These are phyloP conservation scores for Ichneumoninae sp. DNA, from an alignment of 2,888 invertebrate species.

Conservation along the genomic window DNA sequence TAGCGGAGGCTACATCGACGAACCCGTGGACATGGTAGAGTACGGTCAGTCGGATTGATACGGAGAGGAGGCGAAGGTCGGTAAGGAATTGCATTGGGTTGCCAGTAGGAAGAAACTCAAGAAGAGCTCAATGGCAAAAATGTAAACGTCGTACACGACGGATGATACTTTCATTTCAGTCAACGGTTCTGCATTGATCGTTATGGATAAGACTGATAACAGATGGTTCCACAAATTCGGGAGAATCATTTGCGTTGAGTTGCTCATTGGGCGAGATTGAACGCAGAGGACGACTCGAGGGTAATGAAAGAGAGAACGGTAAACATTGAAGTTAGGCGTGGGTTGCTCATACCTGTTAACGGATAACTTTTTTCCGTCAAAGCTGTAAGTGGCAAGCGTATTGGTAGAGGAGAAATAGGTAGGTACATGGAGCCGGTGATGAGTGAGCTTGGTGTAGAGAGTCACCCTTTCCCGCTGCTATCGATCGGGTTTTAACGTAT, in stretches of 20 bases:
- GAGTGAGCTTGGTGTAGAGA: slow-evolving; percentile 28
- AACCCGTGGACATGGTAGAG: background rate
- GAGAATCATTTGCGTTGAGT: slow-evolving; percentile 45
- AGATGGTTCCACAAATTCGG: slow-evolving; percentile 54
- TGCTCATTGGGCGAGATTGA: slow-evolving; percentile 65
- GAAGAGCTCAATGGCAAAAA: background rate
- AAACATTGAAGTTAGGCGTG: background rate
- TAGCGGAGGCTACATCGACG: background rate
- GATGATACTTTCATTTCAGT: slow-evolving; percentile 4
- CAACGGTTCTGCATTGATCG: background rate
- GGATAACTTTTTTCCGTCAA: slow-evolving; percentile 35
- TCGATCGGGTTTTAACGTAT: slow-evolving; percentile 35
- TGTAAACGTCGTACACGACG: background rate
- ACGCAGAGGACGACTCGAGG: slow-evolving; percentile 28
- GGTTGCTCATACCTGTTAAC: background rate
- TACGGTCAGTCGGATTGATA: slow-evolving; percentile 35
- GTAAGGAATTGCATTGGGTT: slow-evolving; percentile 21
- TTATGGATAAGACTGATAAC: slow-evolving; percentile 65
- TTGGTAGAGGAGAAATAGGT: background rate
- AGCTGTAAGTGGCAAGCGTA: slow-evolving; percentile 35
- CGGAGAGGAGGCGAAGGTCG: slow-evolving; percentile 19
- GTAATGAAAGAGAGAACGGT: slow-evolving; percentile 2
- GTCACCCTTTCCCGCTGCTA: slow-evolving; percentile 35
- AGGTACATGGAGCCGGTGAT: background rate
- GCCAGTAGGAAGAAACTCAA: slow-evolving; percentile 8